These are phyloP conservation scores for Urocitellus parryii DNA, from an alignment of 2,113 vertebrate species.

Conservation along the genomic window DNA sequence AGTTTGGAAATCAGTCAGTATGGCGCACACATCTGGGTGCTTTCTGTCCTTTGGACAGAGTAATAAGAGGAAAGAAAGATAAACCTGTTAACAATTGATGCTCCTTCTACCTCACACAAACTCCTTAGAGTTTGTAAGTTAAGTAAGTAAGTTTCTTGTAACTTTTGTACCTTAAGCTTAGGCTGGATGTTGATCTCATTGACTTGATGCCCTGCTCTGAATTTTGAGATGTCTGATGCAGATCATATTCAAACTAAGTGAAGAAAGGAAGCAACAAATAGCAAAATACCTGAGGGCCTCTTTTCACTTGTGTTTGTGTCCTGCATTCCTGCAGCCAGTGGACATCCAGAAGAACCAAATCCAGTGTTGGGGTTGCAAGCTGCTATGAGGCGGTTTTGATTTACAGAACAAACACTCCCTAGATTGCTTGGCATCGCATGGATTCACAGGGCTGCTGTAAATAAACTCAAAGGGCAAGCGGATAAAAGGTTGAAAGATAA, in stretches of 20 bases:
- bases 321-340: not conserved
- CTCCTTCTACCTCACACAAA: constrained; percentile 24
- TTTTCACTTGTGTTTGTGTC: not conserved
- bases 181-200: not conserved
- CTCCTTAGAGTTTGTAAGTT: constrained; percentile 8
- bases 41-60: constrained; percentile 72
- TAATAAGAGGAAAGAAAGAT: constrained; percentile 57
- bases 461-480: constrained; percentile 70
- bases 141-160: constrained; percentile 46
- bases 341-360: not conserved
- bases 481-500: constrained; percentile 63
- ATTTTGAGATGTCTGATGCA: not conserved
- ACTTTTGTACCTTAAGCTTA: not conserved
- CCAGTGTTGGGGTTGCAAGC: not conserved
- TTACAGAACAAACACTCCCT: constrained; percentile 59
- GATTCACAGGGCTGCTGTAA: not conserved
- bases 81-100: not conserved
- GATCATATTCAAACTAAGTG: not conserved
- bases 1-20: constrained; percentile 76
- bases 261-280: not conserved
- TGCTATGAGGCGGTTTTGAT: constrained; percentile 64
- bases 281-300: not conserved
- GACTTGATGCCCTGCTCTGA: not conserved
- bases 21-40: constrained; percentile 23
- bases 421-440: not conserved